Base-by-base conservation (phyloP, 2,888 invertebrate genomes). In the Lepetodrilus schrolli region DNA sequence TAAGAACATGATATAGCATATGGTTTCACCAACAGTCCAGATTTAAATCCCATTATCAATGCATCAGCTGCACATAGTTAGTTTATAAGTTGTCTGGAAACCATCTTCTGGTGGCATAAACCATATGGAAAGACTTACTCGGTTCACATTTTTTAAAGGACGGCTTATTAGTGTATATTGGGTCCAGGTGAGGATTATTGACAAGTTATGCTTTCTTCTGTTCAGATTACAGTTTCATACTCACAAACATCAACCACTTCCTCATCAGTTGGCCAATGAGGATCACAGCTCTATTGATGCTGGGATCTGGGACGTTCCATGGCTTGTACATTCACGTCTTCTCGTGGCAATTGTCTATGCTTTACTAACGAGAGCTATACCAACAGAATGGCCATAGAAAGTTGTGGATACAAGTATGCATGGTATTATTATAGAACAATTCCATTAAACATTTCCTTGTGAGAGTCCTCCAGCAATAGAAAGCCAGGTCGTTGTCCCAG, bases 281-380 rank as follows among this genome's bases (percentile, higher is more conserved):
- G 48, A 58, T 17, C 43, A 43, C 43, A 10, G 43, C 34, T 43
- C 43, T 58, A 58, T 58, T 30, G 58, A 58, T 58, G 26, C 58
- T 30, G 13, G 34, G 34, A 30, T 17, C 34, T 58, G 13, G 30
- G 17, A 17, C 17, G 17, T 34, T 58, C 58, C 17, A 30, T 17
- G 34, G 58, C n/a, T 30, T 58, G 26, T 58, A 34, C 34, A 34
- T 58, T 34, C 58, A 26, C 34, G 58, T 58, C 26, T 30, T 58
- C 30, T 13, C 30, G 30, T 23, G n/a, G 13, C 30, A 13, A 58
- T 58, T 58, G 34, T 58, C 34, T 34, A 58, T 58, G 58, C 58
- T 58, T 58, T 58, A 58, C 58, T 58, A 34, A 30, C 26, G 34
- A 58, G 58, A 58, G 58, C 58, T 34, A 17, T 30, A 30, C 58